Base-by-base conservation (phyloP, 2,797 vertebrate species). In the Anguilla megastoma region DNA sequence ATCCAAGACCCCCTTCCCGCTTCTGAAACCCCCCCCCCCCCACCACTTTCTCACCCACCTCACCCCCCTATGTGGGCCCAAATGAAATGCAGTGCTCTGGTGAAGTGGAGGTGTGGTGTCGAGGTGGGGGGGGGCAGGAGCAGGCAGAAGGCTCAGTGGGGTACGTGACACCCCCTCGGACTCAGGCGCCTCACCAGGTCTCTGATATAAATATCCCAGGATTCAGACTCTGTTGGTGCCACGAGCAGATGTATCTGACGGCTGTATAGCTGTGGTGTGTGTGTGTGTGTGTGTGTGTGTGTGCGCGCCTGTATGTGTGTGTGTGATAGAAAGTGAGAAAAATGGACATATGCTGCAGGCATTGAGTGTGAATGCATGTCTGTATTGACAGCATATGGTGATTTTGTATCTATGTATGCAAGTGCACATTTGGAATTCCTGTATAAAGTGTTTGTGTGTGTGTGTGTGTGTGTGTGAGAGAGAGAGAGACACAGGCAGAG, bases 151-250 rank as follows among this genome's bases (percentile, higher is more conserved):
- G 30, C 71, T 76, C 30, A 18, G 21, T 24, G 66, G 66, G 66
- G n/a, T 30, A 14, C 10, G 12, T 12, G 30, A 33, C 71, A 41
- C 33, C 14, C 69, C 14, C 33, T 41, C 0, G 33, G 3, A 14
- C 71, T 30, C 84, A 80, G 87, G 88, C 89, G 76, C 88, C 48
- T 36, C 79, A 88, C 89, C 90, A 92, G 91, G 85, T 86, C 87
- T 36, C 54, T 63, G 88, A 91, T 92, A 92, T 90, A 92, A 93
- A 94, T 92, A 91, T 90, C 69, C 88, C 45, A 63, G 63, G 86
- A 58, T 87, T 89, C 88, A 91, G 89, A 88, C 86, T 12, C 24
- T 10, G 84, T 60, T 14, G 41, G 66, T 76, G 10, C 56, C 50
- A 58, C 27, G 27, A 83, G 85, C 87, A 90, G 89, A 91, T 93